Evolutionary conservation across 2,113 vertebrate genomes (phyloP).

Genomic region (Paratilapia polleni): DNA sequence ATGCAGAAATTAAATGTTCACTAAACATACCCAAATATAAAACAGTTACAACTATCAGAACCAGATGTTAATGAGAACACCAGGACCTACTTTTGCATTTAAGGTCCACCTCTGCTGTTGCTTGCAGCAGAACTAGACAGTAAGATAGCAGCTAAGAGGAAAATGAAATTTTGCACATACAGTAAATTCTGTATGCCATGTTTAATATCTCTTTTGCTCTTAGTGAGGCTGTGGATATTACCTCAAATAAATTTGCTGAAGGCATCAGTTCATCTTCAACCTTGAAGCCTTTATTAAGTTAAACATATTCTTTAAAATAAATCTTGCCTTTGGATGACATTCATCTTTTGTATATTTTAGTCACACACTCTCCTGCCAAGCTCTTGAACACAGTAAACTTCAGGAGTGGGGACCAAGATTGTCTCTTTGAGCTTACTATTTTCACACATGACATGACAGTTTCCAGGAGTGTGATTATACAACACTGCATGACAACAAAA

Average conservation of each 20-base stretch:
- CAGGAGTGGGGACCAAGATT: not conserved
- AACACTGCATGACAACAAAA: not conserved
- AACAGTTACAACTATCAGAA: not conserved
- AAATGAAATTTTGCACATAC: not conserved
- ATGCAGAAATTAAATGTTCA: not conserved
- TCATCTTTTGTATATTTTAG: not conserved
- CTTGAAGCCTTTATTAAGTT: not conserved
- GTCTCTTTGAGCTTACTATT: not conserved
- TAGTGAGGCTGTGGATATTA: not conserved
- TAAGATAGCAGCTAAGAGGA: not conserved
- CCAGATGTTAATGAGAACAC: not conserved
- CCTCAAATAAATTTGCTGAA: not conserved
- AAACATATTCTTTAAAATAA: not conserved
- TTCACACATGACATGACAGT: not conserved
- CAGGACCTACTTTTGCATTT: not conserved
- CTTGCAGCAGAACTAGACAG: accelerated
- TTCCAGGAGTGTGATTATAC: not conserved
- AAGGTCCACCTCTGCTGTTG: not conserved
- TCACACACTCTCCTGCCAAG: not conserved
- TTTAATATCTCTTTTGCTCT: not conserved
- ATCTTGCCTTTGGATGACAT: not conserved
- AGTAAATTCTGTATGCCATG: not conserved
- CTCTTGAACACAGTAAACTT: not conserved
- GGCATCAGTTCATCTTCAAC: not conserved
- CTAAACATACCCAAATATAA: not conserved